Conservation (phyloP, 2,113 vertebrate genomes). For the Pogonocichla stellata region DNA sequence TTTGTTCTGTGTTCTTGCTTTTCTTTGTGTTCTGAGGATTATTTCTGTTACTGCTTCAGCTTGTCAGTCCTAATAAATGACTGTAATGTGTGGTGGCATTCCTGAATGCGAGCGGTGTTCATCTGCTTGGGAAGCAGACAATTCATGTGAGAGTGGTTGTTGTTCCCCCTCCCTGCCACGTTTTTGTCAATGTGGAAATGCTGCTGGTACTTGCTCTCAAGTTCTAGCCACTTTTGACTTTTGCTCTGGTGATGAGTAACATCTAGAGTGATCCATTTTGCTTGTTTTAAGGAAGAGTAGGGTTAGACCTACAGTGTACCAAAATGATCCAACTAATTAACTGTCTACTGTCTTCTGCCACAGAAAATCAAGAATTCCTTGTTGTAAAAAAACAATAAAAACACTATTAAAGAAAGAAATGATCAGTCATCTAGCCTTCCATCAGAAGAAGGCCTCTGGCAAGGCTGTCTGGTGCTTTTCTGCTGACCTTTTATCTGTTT, state of each 20-base stretch:
- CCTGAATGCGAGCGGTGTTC: not conserved
- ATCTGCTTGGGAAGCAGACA: not conserved
- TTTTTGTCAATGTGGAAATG: not conserved
- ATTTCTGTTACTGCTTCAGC: not conserved
- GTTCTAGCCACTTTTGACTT: not conserved
- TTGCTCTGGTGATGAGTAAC: not conserved
- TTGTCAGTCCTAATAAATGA: not conserved
- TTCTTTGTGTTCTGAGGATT: not conserved
- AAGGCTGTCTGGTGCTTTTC: not conserved
- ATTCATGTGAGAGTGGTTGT: not conserved
- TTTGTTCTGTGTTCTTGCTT: not conserved
- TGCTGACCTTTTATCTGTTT: not conserved
- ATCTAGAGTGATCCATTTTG: not conserved
- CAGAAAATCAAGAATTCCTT: not conserved
- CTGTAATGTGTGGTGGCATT: not conserved
- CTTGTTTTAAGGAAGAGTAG: not conserved
- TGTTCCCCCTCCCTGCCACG: rapidly evolving
- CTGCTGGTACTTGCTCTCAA: not conserved
- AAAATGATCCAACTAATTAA: not conserved
- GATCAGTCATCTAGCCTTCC: not conserved
- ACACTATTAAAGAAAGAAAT: not conserved
- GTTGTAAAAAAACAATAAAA: not conserved
- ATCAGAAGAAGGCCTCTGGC: not conserved
- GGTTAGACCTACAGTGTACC: not conserved
- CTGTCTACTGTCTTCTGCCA: not conserved